A percentile compares a stretch with the other conserved stretches of the same genome.
Conservation (phyloP, 2,113 vertebrate genomes). For the Climacteris rufus region DNA sequence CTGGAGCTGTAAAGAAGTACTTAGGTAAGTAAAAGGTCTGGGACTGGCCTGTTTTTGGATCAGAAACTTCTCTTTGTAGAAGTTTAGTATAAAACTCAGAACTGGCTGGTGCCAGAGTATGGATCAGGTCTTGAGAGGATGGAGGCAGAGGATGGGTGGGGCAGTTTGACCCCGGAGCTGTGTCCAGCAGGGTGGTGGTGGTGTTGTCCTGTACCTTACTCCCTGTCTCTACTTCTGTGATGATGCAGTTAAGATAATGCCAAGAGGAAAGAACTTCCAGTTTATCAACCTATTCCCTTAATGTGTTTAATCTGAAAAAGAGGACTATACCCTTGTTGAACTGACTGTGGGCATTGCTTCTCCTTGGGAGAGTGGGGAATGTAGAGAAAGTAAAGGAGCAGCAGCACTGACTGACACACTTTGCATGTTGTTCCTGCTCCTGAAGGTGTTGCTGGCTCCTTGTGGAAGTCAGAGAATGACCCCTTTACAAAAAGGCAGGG, state of each 20-base stretch:
- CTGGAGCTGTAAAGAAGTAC: not conserved
- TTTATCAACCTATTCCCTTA: not conserved
- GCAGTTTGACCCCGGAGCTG: not conserved
- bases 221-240: not conserved
- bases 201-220: not conserved
- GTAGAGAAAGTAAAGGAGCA: not conserved
- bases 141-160: not conserved
- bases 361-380: not conserved
- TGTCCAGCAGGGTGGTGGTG: not conserved
- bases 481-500: not conserved
- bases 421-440: not conserved
- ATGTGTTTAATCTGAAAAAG: not conserved
- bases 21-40: not conserved
- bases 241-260: not conserved
- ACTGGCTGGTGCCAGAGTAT: not conserved
- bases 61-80: not conserved
- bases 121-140: not conserved
- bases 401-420: not conserved
- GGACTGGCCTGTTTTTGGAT: not conserved
- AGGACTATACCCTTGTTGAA: accelerated
- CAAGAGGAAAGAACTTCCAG: not conserved
- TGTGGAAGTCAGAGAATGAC: not conserved
- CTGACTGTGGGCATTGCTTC: not conserved
- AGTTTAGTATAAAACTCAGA: not conserved
- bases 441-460: not conserved